Evolutionary conservation across 2,113 vertebrate species (phyloP), one percentile per base, ranked within the genome.

Genomic region (Desmodus rotundus): DNA sequence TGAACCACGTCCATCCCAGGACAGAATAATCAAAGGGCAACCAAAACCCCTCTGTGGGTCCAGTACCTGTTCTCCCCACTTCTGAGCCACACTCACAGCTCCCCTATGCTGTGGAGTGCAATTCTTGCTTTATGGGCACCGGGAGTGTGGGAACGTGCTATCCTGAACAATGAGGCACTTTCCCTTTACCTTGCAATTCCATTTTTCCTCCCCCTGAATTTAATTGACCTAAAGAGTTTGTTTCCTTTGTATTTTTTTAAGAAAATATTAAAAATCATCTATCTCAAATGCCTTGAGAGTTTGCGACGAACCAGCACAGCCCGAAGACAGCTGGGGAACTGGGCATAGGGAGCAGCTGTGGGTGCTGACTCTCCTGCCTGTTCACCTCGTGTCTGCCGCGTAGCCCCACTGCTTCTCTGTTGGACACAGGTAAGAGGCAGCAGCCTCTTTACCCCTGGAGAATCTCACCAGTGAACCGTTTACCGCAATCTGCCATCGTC

Each of bases 161-260:
- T 97, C 96, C 97, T 98, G 95, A 97, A 93, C 77, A 91, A 97
- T 92, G 33, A 96, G 93, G 96, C 97, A 97, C 97, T 98, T 98
- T 95, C 95, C 95, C 86, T 97, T 97, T 41, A 92, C 97, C 98
- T 97, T 95, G 97, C 97, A 98, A 95, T 97, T 97, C 93, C 95
- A 96, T 91, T 56, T 98, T 91, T 92, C 89, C 97, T 31, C 97
- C 97, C 89, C 96, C 96, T 91, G 80, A 97, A 95, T 98, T 98
- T 97, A 98, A 97, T 98, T 97, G 89, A 87, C 28, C 61, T 74
- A 85, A 76, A 93, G 98, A 98, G 98, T 98, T 98, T 43, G 96
- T 98, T 98, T 98, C 94, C 97, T 98, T 98, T 98, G 98, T 98
- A 98, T 98, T 98, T 98, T 98, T 98, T 98, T 98, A 98, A 98